Evolutionary conservation across 2,113 vertebrate species (phyloP), one percentile per base, ranked within the genome.

Genomic region (Halichoerus grypus): DNA sequence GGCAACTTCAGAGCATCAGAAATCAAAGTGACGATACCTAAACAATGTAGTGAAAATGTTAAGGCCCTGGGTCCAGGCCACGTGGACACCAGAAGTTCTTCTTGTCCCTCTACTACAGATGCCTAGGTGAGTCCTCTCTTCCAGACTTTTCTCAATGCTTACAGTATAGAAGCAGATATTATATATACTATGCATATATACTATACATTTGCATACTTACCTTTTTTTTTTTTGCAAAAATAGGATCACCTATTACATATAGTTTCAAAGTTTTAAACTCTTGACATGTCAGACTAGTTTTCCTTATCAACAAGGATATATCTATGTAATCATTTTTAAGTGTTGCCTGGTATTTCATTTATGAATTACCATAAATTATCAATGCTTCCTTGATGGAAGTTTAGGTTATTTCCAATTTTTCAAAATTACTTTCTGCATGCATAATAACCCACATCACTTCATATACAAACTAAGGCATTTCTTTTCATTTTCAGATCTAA

Each of bases 321-420:
- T 28, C 65, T 80, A 26, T 24, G 5, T 87, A 24, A 63, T 81
- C 13, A 81, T 94, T 77, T 77, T 85, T 59, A 77, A 93, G 67
- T 46, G 39, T 76, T 86, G 14, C 79, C 49, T 87, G 79, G 3
- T 46, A 55, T 88, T 86, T 97, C 24, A 85, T 31, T 57, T 95
- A 55, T 57, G 63, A 98, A 83, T 96, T 83, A 94, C 61, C 80
- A 92, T 83, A 92, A 86, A 83, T 89, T 91, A 67, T 95, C 71
- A 95, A 21, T 89, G 57, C 61, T 86, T 81, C 55, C 28, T 18
- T 77, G 86, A 39, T 87, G 94, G 97, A 96, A 96, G 84, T 94
- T 92, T 96, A 97, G 97, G 96, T 98, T 96, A 96, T 96, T 98
- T 97, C 96, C 93, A 98, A 33, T 63, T 94, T 97, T 97, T 98